These are phyloP conservation scores for Pissodes strobi DNA, from an alignment of 1,140 invertebrate genomes.

Conservation along the genomic window DNA sequence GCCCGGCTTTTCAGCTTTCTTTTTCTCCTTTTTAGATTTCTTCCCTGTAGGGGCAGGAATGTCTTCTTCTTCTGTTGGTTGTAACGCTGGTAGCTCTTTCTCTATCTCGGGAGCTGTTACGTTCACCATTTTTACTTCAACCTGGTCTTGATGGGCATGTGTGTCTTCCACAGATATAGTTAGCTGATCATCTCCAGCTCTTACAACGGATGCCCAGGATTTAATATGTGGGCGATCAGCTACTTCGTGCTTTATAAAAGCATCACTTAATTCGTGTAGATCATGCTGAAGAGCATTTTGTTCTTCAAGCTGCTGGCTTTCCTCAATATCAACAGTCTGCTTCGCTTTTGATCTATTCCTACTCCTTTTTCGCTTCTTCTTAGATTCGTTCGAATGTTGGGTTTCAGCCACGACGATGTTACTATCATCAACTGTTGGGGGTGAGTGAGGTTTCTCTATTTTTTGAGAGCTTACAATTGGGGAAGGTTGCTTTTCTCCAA, in stretches of 20 bases:
- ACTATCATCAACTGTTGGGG: background rate
- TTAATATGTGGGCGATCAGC: constrained; percentile 8
- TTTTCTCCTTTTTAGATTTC: constrained; percentile 33
- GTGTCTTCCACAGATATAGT: background rate
- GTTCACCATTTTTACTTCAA: background rate
- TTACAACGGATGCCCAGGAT: constrained; percentile 39
- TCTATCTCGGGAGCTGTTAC: background rate
- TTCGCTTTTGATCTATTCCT: constrained; percentile 44
- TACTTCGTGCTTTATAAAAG: background rate
- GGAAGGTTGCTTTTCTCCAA: constrained; percentile 1
- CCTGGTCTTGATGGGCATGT: background rate
- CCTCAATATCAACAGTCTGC: constrained; percentile 1
- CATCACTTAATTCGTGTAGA: no score
- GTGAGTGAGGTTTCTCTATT: background rate
- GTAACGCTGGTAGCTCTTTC: background rate
- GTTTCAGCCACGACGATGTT: no score
- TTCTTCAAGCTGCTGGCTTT: constrained; percentile 2
- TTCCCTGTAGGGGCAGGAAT: no score
- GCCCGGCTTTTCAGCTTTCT: constrained; percentile 37
- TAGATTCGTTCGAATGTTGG: constrained; percentile 16
- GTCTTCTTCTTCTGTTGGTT: background rate
- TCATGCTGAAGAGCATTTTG: constrained; percentile 11
- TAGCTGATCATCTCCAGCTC: background rate
- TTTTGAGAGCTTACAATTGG: constrained; percentile 36
- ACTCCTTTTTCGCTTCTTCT: constrained; percentile 46